A percentile compares a stretch with the other conserved stretches of the same genome.
phyloP scores from a whole-genome alignment of 2,797 vertebrate species.

The Sus cebifrons region DNA sequence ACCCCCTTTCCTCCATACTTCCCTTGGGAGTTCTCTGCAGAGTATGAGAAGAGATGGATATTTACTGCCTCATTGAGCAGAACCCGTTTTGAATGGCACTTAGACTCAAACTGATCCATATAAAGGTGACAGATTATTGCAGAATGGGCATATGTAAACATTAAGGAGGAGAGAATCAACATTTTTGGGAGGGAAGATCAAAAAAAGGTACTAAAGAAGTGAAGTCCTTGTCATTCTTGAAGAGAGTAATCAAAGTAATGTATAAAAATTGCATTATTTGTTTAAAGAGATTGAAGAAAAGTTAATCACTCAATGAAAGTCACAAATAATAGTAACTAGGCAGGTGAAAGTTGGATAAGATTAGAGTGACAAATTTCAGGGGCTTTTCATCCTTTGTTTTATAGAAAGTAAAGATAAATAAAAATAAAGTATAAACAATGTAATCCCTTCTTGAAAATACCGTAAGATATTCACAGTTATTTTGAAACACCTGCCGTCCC shows the following conservation, averaged over 20 bases:
- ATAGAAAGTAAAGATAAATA: neutral
- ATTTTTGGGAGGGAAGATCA: constrained; percentile 28
- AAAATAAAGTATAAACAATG: neutral
- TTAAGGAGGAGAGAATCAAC: constrained; percentile 1
- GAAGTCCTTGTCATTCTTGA: neutral
- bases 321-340: neutral
- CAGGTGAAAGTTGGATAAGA: neutral
- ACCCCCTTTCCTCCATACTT: neutral
- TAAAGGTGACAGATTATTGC: constrained; percentile 1
- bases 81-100: constrained; percentile 30
- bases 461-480: neutral
- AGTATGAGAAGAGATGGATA: neutral
- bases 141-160: constrained; percentile 12
- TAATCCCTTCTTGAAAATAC: neutral
- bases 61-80: constrained; percentile 52
- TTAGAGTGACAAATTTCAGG: neutral
- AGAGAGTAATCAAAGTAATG: neutral
- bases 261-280: neutral
- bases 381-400: constrained; percentile 1
- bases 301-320: neutral
- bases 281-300: constrained; percentile 46
- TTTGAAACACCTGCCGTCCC: constrained; percentile 37
- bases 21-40: neutral
- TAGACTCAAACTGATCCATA: neutral
- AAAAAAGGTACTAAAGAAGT: neutral